These are phyloP conservation scores for Latrodectus hesperus DNA, from an alignment of 2,888 invertebrate genomes.

Conservation along the genomic window DNA sequence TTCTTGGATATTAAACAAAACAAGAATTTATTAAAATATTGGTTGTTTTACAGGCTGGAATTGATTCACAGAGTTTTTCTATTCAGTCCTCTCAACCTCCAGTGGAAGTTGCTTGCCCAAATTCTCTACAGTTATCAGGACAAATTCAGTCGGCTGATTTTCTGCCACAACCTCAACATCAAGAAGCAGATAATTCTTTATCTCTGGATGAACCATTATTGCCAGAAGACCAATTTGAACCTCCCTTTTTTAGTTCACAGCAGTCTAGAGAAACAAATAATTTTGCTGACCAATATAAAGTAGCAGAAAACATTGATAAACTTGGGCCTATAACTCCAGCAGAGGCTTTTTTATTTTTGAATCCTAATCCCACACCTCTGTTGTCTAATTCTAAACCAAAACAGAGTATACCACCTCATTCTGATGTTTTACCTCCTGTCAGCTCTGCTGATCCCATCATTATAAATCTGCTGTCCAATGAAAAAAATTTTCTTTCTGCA, in stretches of 20 bases:
- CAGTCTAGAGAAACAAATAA: neutral
- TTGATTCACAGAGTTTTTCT: conserved; percentile 5
- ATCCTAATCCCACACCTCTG: neutral
- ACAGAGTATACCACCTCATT: neutral
- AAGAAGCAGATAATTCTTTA: neutral
- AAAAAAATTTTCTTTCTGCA: neutral
- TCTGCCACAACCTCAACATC: neutral
- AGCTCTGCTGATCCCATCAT: neutral
- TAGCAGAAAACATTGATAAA: neutral
- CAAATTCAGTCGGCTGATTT: neutral
- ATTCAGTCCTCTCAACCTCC: conserved; percentile 11
- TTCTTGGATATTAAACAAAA: too few species aligned
- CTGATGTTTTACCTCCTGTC: neutral
- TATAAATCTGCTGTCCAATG: neutral
- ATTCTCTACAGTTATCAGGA: neutral
- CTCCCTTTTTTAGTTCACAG: neutral
- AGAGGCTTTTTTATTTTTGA: neutral
- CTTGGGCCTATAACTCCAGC: neutral
- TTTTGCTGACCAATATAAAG: neutral
- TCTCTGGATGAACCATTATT: neutral
- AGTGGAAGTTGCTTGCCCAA: too few species aligned
- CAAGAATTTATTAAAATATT: too few species aligned
- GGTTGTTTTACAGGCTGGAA: too few species aligned
- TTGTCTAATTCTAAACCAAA: neutral
- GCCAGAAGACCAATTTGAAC: neutral